Percentiles rank a stretch among this genome's conserved stretches.
Conservation (phyloP, 2,797 vertebrate genomes). For the Enteromius mattozi region DNA sequence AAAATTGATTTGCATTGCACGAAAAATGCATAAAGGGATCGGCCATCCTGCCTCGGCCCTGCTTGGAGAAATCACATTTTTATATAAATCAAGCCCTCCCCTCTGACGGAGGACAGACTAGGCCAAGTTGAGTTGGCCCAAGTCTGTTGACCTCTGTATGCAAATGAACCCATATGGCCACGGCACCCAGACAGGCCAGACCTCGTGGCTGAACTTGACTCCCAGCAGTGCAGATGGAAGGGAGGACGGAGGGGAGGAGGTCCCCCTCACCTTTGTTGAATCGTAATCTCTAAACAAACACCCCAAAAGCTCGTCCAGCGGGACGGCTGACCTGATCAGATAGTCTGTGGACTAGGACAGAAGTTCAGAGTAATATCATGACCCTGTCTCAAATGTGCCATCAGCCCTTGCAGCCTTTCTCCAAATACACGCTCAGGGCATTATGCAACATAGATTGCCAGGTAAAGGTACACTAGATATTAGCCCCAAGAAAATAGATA, state of each 20-base stretch:
- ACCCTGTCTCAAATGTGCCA: conserved; percentile 15
- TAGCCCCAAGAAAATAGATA: not conserved
- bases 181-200: conserved; percentile 74
- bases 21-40: conserved; percentile 69
- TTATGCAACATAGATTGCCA: not conserved
- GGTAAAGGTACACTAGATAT: not conserved
- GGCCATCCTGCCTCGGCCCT: conserved; percentile 65
- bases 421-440: not conserved
- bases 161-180: conserved; percentile 82
- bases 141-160: conserved; percentile 75
- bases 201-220: conserved; percentile 83
- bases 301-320: conserved; percentile 24
- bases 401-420: not conserved
- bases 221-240: conserved; percentile 76
- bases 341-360: conserved; percentile 68
- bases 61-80: conserved; percentile 77
- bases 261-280: conserved; percentile 76
- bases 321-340: conserved; percentile 61
- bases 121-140: conserved; percentile 50
- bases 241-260: conserved; percentile 57
- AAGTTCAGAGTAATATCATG: not conserved
- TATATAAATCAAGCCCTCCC: conserved; percentile 66
- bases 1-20: conserved; percentile 76
- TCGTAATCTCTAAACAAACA: conserved; percentile 64
- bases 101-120: conserved; percentile 57